Conservation (phyloP, 2,797 vertebrate species). For the Phataginus tetradactyla region DNA sequence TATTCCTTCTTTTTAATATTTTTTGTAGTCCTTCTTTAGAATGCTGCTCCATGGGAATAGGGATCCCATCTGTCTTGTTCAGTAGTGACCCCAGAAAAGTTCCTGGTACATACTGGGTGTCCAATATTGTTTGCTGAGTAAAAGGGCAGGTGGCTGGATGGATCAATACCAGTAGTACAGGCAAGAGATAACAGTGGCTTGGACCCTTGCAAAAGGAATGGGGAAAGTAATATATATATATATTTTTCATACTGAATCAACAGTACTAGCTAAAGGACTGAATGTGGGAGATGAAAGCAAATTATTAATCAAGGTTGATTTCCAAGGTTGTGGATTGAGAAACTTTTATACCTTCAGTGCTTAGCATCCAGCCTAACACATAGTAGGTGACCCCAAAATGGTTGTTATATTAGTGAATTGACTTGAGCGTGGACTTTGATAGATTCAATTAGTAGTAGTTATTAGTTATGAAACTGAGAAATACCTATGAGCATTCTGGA, state of each 20-base stretch:
- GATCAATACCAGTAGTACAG: not conserved
- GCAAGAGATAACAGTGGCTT: not conserved
- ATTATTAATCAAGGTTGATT: not conserved
- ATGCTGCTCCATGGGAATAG: not conserved
- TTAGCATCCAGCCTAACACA: not conserved
- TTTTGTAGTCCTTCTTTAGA: conserved; percentile 17
- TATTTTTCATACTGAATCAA: not conserved
- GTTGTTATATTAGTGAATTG: conserved; percentile 21
- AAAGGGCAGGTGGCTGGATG: not conserved
- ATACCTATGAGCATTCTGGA: not conserved
- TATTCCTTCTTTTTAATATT: not conserved
- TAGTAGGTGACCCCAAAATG: not conserved
- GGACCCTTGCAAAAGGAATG: not conserved
- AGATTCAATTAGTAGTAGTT: not conserved
- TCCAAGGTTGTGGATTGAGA: not conserved
- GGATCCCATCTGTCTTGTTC: not conserved
- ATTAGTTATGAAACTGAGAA: not conserved
- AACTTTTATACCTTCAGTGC: not conserved
- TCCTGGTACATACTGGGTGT: not conserved
- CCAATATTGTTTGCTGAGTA: not conserved
- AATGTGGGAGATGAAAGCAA: not conserved
- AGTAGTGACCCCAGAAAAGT: not conserved
- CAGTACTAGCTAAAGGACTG: not conserved
- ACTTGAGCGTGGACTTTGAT: not conserved
- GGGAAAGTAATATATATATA: not conserved